Evolutionary conservation across 2,797 vertebrate species (phyloP), one percentile per base, ranked within the genome.

Genomic region (Benthosema pterotum): DNA sequence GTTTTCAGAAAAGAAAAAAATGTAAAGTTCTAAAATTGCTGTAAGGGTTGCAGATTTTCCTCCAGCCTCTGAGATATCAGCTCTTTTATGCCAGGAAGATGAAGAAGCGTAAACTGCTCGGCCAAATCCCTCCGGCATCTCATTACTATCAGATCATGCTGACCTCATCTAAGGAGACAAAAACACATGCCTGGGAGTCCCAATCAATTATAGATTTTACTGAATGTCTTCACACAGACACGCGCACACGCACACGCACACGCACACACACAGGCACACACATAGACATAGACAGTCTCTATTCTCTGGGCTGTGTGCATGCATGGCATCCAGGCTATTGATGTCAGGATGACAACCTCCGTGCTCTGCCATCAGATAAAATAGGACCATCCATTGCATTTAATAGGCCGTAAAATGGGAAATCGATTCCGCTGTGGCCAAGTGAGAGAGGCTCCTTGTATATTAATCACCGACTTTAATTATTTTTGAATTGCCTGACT

Each of bases 121-220:
- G 65, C 45, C 63, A 66, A 79, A 59, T 50, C 76, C 72, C 74
- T 49, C 1, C 63, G 63, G 64, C 69, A 22, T 69, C 64, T 78
- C 65, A 79, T 74, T 83, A 78, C 71, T n/a, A 78, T 71, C 63
- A 69, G 66, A 76, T 75, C 65, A 64, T 14, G 51, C 75, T 82
- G 82, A 80, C 78, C 80, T 56, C 32, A 77, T 76, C 57, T 25
- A 57, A 15, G 66, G 67, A 64, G 67, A 79, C 75, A 67, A 77
- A 74, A 77, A 68, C 66, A 68, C 66, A 66, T 75, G 72, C 70
- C 73, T 70, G 9, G 42, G 45, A 72, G 77, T 67, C 48, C 56
- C 60, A 75, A 83, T 85, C 79, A 87, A 75, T 78, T 80, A 79
- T 77, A 62, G 77, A 84, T 83, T 71, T 75, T 54, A 81, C 67